Conservation (phyloP, 2,888 invertebrate species). For the Resseliella maxima region DNA sequence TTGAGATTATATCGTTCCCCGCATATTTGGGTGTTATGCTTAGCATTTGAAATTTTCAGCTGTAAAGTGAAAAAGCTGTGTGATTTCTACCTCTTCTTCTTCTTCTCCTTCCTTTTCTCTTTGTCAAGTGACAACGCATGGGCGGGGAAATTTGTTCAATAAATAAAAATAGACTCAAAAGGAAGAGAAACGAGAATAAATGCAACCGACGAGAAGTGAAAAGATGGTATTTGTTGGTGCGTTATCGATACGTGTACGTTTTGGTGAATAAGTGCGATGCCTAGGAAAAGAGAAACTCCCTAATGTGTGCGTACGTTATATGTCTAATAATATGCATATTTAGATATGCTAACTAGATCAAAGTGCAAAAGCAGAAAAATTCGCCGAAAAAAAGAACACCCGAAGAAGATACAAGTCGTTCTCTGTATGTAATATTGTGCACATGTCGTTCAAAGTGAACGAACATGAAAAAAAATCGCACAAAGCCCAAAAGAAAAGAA, state of each 20-base stretch:
- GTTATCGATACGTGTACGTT: conserved; percentile 10
- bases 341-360: conserved; percentile 51
- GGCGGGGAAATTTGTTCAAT: not conserved
- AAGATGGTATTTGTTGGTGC: not conserved
- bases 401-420: not conserved
- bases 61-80: conserved; percentile 5
- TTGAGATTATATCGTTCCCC: conserved; percentile 26
- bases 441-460: conserved; percentile 5
- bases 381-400: not conserved
- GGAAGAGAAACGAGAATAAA: not conserved
- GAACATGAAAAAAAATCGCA: not conserved
- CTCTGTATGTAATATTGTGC: not conserved
- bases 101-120: no score
- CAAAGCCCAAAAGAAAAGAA: not conserved
- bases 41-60: not conserved
- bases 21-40: not conserved
- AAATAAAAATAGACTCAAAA: conserved; percentile 1
- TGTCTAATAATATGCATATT: conserved; percentile 48
- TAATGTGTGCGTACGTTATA: conserved; percentile 23
- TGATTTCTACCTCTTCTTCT: no score
- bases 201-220: no score
- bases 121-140: not conserved
- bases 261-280: not conserved
- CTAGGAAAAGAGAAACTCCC: not conserved
- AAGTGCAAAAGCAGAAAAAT: conserved; percentile 31